A percentile compares a stretch with the other conserved stretches of the same genome.
phyloP scores from a whole-genome alignment of 2,888 invertebrate genomes.

The Metopia argyrocephala region DNA sequence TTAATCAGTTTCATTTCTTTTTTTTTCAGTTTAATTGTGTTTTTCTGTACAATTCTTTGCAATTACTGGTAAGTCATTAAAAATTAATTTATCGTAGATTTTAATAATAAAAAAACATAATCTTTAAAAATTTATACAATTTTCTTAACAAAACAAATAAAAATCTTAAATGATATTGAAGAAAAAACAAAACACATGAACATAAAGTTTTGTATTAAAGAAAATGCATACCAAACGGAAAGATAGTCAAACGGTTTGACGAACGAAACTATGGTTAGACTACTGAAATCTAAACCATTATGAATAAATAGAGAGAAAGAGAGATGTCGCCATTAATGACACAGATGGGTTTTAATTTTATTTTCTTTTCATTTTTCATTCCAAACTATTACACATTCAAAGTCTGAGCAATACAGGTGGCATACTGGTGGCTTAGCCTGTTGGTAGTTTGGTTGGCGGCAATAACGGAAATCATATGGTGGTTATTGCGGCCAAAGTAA shows the following conservation, averaged over 20 bases:
- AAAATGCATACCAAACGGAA: background rate
- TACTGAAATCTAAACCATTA: background rate
- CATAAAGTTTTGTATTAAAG: too few relatives aligned
- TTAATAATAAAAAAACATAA: too few relatives aligned
- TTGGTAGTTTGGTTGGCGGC: constrained; percentile 12
- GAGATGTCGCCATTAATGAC: background rate
- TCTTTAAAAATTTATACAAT: too few relatives aligned
- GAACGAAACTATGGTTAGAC: too few relatives aligned
- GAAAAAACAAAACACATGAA: too few relatives aligned
- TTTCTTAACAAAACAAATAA: constrained; percentile 12
- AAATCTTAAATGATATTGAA: too few relatives aligned
- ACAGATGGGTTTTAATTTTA: background rate
- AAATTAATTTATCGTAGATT: too few relatives aligned
- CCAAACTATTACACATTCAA: background rate
- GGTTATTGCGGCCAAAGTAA: constrained; percentile 29
- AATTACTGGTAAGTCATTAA: too few relatives aligned
- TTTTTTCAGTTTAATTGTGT: too few relatives aligned
- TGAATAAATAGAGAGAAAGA: background rate
- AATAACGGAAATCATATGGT: constrained; percentile 62
- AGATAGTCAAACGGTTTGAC: background rate
- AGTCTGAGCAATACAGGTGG: constrained; percentile 28
- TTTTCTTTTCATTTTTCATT: background rate
- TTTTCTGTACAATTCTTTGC: too few relatives aligned
- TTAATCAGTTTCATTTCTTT: too few relatives aligned
- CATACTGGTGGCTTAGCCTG: background rate